Evolutionary conservation across 2,888 invertebrate species (phyloP).

Genomic region (Urechis unicinctus): DNA sequence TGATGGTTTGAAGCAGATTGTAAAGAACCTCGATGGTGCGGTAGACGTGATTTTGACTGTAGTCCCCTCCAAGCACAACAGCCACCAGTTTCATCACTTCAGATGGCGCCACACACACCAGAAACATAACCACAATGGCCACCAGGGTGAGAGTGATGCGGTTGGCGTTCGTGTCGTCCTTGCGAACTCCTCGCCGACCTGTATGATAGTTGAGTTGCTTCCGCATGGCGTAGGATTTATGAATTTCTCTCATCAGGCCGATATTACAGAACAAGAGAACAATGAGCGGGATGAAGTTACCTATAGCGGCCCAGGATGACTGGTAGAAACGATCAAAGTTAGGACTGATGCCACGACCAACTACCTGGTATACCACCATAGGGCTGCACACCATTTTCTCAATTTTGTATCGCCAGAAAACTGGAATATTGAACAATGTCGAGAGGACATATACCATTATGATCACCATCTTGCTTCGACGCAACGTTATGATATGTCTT

Average conservation of each 20-base stretch:
- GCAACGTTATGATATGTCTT: constrained; percentile 18
- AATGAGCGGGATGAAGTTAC: constrained; percentile 25
- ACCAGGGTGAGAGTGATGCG: constrained; percentile 27
- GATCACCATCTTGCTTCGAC: constrained; percentile 20
- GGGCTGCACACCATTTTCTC: not conserved
- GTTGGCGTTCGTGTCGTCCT: constrained; percentile 17
- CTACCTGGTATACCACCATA: not conserved
- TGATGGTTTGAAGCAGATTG: constrained; percentile 68
- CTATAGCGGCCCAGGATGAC: constrained; percentile 22
- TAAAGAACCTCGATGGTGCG: constrained; percentile 53
- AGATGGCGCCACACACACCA: constrained; percentile 27
- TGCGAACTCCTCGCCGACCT: not conserved
- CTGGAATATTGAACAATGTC: constrained; percentile 23
- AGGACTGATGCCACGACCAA: not conserved
- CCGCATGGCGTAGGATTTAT: constrained; percentile 28
- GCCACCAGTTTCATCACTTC: constrained; percentile 26
- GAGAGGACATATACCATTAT: constrained; percentile 22
- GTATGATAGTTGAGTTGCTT: constrained; percentile 27
- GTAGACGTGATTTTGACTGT: constrained; percentile 22
- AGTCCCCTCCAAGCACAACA: constrained; percentile 14
- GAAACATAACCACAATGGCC: constrained; percentile 27
- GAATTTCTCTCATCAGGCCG: constrained; percentile 21
- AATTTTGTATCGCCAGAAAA: constrained; percentile 22
- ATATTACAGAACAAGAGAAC: constrained; percentile 24
- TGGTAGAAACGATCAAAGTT: constrained; percentile 24